Base-by-base conservation (phyloP, 2,113 vertebrate genomes). In the Archocentrus centrarchus region DNA sequence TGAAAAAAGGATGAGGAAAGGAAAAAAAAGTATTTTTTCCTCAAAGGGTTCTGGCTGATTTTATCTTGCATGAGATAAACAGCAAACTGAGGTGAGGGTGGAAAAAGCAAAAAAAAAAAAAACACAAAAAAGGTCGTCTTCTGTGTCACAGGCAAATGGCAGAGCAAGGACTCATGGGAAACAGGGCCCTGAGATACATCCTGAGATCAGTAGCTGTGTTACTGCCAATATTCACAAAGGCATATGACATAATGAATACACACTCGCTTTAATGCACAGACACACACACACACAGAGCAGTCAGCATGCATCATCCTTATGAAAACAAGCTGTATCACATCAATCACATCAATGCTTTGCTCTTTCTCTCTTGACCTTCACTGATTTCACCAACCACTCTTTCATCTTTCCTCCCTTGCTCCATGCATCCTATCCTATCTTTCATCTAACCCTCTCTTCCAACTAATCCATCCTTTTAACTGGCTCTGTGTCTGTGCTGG, bases 261-360 rank as follows among this genome's bases (percentile, higher is more conserved):
- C 73, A 81, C 39, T n/a, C 9, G 6, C 50, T 27, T 55, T 24
- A 63, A 55, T 41, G 50, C 77, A 50, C 17, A 60, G 20, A 75
- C 77, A 94, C 92, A 94, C 81, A 24, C n/a, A 77, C 35, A 64
- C 64, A 75, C 53, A 37, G 20, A 80, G 61, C 64, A 80, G 81
- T 70, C 57, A 79, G 79, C n/a, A 22, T 81, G 84, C 79, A 30
- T 84, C 68, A 22, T 77, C 66, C 83, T 91, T 89, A 90, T 89
- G 89, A 93, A 92, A 94, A 94, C 92, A 94, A 92, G 91, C 89
- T 89, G 91, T 86, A 91, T 90, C 91, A 91, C 92, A 95, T 95
- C 92, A 93, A 89, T 94, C 92, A 90, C 88, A 85, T 76, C 86
- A 73, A 82, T 83, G 82, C 88, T 89, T 93, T 93, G 80, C 91